Evolutionary conservation across 2,113 vertebrate species (phyloP).

Genomic region (Scolopax mira): DNA sequence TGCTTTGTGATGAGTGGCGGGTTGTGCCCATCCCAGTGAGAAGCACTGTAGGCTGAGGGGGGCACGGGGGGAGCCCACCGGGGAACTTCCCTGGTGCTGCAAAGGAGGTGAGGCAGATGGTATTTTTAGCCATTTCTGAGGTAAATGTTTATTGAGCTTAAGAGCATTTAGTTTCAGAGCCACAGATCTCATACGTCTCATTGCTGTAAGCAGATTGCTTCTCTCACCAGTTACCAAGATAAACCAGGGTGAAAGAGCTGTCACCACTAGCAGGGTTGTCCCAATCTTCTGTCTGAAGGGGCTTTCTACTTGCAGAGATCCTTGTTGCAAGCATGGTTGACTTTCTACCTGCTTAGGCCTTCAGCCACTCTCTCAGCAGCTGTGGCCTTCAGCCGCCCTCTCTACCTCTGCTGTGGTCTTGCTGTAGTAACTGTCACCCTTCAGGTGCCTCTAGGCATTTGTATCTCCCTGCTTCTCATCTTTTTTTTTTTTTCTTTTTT

Average conservation of each 20-base stretch:
- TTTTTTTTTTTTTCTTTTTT: neutral
- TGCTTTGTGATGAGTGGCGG: neutral
- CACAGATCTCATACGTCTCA: fast-evolving
- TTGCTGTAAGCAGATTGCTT: neutral
- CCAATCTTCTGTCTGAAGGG: neutral
- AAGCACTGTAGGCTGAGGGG: neutral
- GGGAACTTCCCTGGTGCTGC: neutral
- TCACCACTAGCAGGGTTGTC: too few species aligned
- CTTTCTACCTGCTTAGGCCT: neutral
- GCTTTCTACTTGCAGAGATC: neutral
- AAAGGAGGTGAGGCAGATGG: neutral
- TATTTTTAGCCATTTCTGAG: fast-evolving
- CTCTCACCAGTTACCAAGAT: neutral
- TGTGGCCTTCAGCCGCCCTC: neutral
- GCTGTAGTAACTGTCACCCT: neutral
- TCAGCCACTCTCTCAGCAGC: neutral
- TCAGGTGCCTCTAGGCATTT: neutral
- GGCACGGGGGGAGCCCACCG: neutral
- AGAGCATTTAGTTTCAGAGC: fast-evolving
- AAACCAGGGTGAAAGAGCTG: too few species aligned
- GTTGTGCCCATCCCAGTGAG: neutral
- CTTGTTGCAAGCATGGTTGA: fast-evolving
- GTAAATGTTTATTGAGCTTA: neutral
- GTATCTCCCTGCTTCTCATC: neutral
- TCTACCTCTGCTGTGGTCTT: too few species aligned